Base-by-base conservation (phyloP, 2,888 invertebrate species). In the Lamellibrachia satsuma region DNA sequence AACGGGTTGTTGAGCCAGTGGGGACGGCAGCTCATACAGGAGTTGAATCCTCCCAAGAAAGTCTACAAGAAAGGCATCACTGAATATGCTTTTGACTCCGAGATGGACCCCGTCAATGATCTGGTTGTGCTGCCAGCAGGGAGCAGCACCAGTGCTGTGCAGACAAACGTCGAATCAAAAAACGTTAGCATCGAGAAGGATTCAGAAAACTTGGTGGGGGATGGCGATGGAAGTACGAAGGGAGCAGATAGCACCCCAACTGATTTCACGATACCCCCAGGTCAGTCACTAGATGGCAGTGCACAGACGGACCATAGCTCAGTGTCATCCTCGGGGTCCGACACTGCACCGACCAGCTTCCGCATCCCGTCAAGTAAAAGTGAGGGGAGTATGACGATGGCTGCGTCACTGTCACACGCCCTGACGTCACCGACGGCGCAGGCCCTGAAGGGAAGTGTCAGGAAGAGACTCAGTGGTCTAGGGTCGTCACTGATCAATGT, bases 401-500 rank as follows among this genome's bases (percentile, higher is more conserved):
- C 75, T 22, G 75, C 75, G 22, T 75, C 75, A 22, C 75, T 75
- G 75, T 75, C 75, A 15, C 11, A 75, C 22, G 75, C 22, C 3
- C n/a, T 75, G 75, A 75, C 22, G 75, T 75, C 75, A 75, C 75
- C 75, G 75, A 75, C 75, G 6, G 75, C 75, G 22, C 75, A 75
- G 75, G 75, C 75, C 75, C 22, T 75, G 75, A 75, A 75, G 75
- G 75, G 75, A 11, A 75, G 22, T 15, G 75, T 93, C 57, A 92
- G 55, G 91, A 93, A 93, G 75, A 90, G 94, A 6, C 93, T 93
- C 93, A 93, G 94, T 92, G 92, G 92, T 92, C 93, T 94, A 75
- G 94, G 93, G 22, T 90, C 93, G 22, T 60, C 55, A 75, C 93
- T 94, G 91, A 91, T 94, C 90, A 93, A 92, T 51, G 90, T 94